Evolutionary conservation across 2,113 vertebrate genomes (phyloP).

Genomic region (Numida meleagris): DNA sequence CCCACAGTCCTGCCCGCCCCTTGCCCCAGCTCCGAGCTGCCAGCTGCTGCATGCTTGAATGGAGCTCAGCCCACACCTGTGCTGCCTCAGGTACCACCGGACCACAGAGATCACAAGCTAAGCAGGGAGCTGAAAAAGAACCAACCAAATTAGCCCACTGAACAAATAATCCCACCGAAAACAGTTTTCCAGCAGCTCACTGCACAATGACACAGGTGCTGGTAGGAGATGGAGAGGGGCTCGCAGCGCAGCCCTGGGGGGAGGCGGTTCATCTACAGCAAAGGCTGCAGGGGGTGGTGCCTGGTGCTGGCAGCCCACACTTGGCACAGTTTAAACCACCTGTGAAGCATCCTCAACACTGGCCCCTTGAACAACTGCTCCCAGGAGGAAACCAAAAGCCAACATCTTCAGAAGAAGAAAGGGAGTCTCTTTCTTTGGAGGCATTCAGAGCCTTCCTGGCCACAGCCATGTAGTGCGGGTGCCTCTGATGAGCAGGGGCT

Average conservation of each 20-base stretch:
- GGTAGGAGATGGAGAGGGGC: background rate
- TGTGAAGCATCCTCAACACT: background rate
- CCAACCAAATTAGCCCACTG: background rate
- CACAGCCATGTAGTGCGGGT: too few relatives aligned
- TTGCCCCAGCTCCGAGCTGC: background rate
- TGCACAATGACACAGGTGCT: rapidly evolving
- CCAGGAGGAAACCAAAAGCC: background rate
- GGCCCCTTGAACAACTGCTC: background rate
- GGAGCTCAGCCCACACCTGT: background rate
- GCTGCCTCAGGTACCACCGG: background rate
- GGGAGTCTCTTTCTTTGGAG: background rate
- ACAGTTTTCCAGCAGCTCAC: background rate
- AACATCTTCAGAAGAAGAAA: background rate
- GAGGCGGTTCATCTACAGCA: background rate
- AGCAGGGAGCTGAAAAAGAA: conserved; percentile 19
- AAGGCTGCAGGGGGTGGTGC: rapidly evolving
- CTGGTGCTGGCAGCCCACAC: background rate
- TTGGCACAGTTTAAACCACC: background rate
- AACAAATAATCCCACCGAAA: background rate
- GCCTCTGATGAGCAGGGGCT: background rate
- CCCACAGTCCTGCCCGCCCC: background rate
- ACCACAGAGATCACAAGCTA: background rate
- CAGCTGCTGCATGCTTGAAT: background rate
- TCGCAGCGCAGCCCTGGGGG: background rate
- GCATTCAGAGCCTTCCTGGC: too few relatives aligned